Evolutionary conservation across 1,140 invertebrate genomes (phyloP).

Genomic region (Drosophila pseudoananassae): DNA sequence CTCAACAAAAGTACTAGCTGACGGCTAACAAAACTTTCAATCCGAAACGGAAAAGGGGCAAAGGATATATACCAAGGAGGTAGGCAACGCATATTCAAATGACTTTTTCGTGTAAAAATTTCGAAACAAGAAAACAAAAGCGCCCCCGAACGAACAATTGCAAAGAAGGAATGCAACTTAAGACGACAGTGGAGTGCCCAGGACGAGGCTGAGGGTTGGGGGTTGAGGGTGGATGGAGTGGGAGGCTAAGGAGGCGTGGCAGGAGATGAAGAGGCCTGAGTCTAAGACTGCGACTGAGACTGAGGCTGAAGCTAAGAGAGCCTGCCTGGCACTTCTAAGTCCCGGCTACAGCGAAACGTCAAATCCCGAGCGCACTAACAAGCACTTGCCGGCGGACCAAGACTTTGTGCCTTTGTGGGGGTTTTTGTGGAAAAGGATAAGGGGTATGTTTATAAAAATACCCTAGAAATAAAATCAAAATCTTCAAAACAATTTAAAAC

Average conservation of each 20-base stretch:
- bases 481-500: background rate
- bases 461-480: background rate
- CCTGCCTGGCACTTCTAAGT: constrained; percentile 67
- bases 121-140: constrained; percentile 70
- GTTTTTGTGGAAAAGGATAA: constrained; percentile 1
- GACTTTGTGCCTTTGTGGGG: constrained; percentile 32
- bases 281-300: constrained; percentile 2
- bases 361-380: constrained; percentile 73
- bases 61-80: constrained; percentile 8
- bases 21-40: constrained; percentile 79
- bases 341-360: constrained; percentile 66
- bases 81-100: constrained; percentile 74
- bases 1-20: constrained; percentile 58
- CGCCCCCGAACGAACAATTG: constrained; percentile 68
- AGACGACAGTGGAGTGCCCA: constrained; percentile 27
- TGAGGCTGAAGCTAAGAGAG: constrained; percentile 20
- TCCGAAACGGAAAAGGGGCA: constrained; percentile 22
- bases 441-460: constrained; percentile 9
- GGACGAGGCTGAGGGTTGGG: background rate
- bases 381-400: constrained; percentile 62
- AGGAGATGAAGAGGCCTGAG: constrained; percentile 22
- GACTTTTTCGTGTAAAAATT: constrained; percentile 81
- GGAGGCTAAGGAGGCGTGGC: background rate
- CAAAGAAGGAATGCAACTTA: constrained; percentile 70
- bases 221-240: no score